Percentiles rank a stretch among this genome's conserved stretches.
Conservation (phyloP, 2,113 vertebrate species). For the Ahaetulla prasina region DNA sequence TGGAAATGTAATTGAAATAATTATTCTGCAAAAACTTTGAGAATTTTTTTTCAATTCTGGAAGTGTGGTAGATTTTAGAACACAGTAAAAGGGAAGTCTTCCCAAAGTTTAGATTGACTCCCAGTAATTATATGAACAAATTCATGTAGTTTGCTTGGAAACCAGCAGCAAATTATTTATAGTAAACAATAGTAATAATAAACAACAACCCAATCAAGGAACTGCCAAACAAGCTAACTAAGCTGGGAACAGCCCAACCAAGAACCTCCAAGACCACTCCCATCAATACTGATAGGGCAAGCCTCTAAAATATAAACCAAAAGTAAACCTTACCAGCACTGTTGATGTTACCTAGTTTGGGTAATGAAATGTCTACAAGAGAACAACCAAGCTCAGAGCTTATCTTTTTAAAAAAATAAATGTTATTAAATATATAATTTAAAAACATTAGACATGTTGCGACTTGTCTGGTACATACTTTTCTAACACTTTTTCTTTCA, state of each 20-base stretch:
- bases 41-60: not conserved
- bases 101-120: not conserved
- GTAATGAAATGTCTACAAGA: not conserved
- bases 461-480: no score
- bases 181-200: not conserved
- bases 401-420: no score
- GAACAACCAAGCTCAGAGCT: not conserved
- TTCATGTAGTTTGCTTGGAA: not conserved
- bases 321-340: not conserved
- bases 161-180: not conserved
- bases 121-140: not conserved
- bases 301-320: not conserved
- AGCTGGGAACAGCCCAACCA: not conserved
- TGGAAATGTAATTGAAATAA: not conserved
- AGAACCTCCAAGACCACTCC: not conserved
- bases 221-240: not conserved
- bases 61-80: not conserved
- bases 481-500: no score
- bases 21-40: fast-evolving
- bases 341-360: not conserved
- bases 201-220: not conserved
- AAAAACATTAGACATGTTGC: no score
- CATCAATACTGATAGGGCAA: not conserved
- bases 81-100: not conserved
- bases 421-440: no score